phyloP scores from a whole-genome alignment of 2,797 vertebrate genomes.

The Potorous gilbertii region DNA sequence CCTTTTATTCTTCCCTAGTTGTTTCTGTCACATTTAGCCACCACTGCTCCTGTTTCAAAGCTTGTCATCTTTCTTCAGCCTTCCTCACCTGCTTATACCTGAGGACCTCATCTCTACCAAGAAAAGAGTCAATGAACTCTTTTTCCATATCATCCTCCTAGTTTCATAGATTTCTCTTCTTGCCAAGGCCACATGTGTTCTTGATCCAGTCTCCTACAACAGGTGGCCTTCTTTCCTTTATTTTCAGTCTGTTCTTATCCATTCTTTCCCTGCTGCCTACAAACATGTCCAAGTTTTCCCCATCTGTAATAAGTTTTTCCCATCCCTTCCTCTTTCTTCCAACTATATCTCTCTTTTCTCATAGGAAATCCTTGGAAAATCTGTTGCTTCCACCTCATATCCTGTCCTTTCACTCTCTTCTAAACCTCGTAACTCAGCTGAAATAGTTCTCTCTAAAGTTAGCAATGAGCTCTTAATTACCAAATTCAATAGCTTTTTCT shows the following conservation, averaged over 20 bases:
- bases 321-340: neutral
- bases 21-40: neutral
- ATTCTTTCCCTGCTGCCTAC: neutral
- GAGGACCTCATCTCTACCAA: neutral
- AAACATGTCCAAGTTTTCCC: neutral
- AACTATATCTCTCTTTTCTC: neutral
- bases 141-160: neutral
- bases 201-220: neutral
- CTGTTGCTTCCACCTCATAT: neutral
- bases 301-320: neutral
- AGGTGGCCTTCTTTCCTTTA: neutral
- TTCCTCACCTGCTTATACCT: neutral
- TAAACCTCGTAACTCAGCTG: neutral
- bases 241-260: neutral
- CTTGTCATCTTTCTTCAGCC: neutral
- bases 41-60: neutral
- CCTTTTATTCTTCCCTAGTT: neutral
- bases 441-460: neutral
- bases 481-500: neutral
- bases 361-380: neutral
- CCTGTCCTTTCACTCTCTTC: neutral
- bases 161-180: neutral
- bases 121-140: neutral
- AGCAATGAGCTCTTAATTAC: neutral
- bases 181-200: neutral